phyloP scores from a whole-genome alignment of 1,140 invertebrate species.

The Amphibalanus amphitrite region DNA sequence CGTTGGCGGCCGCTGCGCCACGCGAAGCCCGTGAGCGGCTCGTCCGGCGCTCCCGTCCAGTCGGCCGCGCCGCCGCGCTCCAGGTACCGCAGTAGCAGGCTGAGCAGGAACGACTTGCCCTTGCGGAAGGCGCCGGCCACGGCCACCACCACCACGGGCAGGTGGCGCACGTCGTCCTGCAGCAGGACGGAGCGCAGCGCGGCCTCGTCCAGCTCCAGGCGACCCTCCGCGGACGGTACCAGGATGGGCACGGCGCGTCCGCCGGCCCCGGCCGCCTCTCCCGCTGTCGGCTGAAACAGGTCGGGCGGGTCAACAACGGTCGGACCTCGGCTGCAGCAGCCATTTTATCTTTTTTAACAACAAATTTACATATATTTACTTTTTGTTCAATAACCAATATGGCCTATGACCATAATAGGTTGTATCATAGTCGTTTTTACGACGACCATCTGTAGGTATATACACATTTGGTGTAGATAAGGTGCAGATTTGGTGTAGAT shows the following conservation, averaged over 20 bases:
- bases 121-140: slow-evolving; percentile 82
- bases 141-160: slow-evolving; percentile 51
- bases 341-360: too few species aligned
- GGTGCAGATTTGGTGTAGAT: too few species aligned
- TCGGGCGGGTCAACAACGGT: too few species aligned
- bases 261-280: too few species aligned
- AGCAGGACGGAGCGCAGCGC: slow-evolving; percentile 63
- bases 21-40: slow-evolving; percentile 29
- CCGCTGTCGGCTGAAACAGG: too few species aligned
- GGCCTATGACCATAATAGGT: too few species aligned
- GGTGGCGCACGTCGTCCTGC: slow-evolving; percentile 49
- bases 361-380: too few species aligned
- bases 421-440: too few species aligned
- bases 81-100: slow-evolving; percentile 85
- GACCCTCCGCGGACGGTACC: background rate
- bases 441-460: too few species aligned
- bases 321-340: too few species aligned
- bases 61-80: slow-evolving; percentile 32
- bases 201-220: slow-evolving; percentile 72
- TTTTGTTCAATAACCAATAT: too few species aligned
- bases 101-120: slow-evolving; percentile 81
- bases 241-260: background rate
- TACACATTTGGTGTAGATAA: too few species aligned
- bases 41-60: slow-evolving; percentile 29
- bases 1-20: slow-evolving; percentile 73